Percentiles rank a stretch among this genome's conserved stretches.
phyloP scores from a whole-genome alignment of 2,797 vertebrate genomes.

The Leptoclinus maculatus region DNA sequence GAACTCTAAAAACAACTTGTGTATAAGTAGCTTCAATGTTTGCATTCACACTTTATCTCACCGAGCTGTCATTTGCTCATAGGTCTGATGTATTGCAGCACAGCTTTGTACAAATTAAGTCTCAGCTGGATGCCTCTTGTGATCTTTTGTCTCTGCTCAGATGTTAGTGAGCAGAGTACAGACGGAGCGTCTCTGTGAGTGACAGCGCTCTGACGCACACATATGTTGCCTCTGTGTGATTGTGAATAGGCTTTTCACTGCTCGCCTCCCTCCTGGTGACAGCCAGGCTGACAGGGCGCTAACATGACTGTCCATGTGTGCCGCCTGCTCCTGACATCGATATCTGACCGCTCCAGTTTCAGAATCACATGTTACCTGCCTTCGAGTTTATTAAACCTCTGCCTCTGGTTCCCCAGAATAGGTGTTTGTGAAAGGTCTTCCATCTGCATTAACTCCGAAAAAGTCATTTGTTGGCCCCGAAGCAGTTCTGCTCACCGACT shows the following conservation, averaged over 20 bases:
- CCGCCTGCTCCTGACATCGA: no score
- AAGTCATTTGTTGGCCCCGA: not conserved
- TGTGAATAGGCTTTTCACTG: slow-evolving; percentile 20
- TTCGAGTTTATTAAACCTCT: not conserved
- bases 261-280: slow-evolving; percentile 31
- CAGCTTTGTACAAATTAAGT: not conserved
- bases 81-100: not conserved
- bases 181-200: slow-evolving; percentile 30
- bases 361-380: slow-evolving; percentile 19
- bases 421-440: no score
- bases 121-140: slow-evolving; percentile 1
- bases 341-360: slow-evolving; percentile 52
- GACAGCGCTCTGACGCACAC: slow-evolving; percentile 43
- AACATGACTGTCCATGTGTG: slow-evolving; percentile 60
- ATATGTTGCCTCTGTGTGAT: not conserved
- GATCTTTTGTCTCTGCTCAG: slow-evolving; percentile 11
- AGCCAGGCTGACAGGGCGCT: slow-evolving; percentile 62
- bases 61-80: not conserved
- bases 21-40: not conserved
- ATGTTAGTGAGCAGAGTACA: slow-evolving; percentile 17
- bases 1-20: not conserved
- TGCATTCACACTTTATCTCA: no score
- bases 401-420: no score
- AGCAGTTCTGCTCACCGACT: not conserved
- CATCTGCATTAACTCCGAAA: no score